Conservation (phyloP, 2,113 vertebrate species). For the Hemiscyllium ocellatum region DNA sequence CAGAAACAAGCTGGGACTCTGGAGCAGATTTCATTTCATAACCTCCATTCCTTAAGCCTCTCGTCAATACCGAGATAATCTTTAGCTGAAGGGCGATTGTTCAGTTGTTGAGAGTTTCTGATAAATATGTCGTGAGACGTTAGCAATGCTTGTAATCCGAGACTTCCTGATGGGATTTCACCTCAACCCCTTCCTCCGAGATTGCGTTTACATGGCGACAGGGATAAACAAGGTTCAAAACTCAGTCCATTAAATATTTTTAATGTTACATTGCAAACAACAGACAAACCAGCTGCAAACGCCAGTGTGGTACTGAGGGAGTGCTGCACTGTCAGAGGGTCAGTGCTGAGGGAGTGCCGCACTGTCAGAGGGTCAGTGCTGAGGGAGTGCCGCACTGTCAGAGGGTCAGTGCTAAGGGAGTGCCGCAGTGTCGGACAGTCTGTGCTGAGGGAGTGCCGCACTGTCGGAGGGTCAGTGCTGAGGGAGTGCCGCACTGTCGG, state of each 20-base stretch:
- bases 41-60: not conserved
- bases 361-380: no score
- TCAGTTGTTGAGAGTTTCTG: not conserved
- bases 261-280: not conserved
- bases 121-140: not conserved
- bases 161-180: not conserved
- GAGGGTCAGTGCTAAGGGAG: no score
- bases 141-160: not conserved
- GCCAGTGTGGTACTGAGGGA: not conserved
- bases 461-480: no score
- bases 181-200: not conserved
- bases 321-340: not conserved
- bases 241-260: not conserved
- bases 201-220: not conserved
- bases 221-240: not conserved
- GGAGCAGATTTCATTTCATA: not conserved
- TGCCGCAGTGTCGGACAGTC: no score
- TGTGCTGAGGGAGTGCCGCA: no score
- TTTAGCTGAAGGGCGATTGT: not conserved
- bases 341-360: no score
- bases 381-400: no score
- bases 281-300: not conserved
- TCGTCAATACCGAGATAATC: not conserved
- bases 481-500: no score
- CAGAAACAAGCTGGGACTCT: not conserved